phyloP scores from a whole-genome alignment of 1,140 invertebrate genomes.

The Diorhabda elongata region DNA sequence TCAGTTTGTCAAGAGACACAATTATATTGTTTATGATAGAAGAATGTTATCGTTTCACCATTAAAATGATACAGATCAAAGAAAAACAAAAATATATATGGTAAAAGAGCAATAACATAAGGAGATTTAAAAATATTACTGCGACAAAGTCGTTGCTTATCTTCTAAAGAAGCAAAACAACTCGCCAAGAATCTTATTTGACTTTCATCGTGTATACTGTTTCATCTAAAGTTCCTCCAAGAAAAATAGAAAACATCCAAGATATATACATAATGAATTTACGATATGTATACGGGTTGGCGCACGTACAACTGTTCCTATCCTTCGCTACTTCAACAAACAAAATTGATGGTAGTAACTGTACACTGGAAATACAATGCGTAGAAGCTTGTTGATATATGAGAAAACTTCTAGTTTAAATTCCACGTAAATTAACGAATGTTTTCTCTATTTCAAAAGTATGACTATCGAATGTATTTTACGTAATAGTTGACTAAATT shows the following conservation, averaged over 20 bases:
- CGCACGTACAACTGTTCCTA: not conserved
- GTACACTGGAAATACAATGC: no score
- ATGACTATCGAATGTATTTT: no score
- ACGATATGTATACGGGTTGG: not conserved
- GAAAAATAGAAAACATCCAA: not conserved
- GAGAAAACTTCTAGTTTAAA: no score
- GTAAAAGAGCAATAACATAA: not conserved
- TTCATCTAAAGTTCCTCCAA: not conserved
- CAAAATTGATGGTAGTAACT: no score
- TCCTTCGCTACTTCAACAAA: no score
- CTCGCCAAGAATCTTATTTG: not conserved
- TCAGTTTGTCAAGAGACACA: not conserved
- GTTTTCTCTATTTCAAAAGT: no score
- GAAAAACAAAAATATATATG: not conserved
- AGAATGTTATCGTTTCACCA: not conserved
- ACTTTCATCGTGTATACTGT: not conserved
- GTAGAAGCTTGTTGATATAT: no score
- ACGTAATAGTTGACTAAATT: no score
- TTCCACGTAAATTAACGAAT: no score
- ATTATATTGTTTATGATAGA: not conserved
- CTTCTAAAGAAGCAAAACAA: not conserved
- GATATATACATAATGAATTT: conserved; percentile 3
- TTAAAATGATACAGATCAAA: not conserved
- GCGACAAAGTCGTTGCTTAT: not conserved
- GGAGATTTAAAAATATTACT: conserved; percentile 3